Evolutionary conservation across 37 sponge, comb jelly and placozoan species (phyloP).

Genomic region (Oscarella lobularis): DNA sequence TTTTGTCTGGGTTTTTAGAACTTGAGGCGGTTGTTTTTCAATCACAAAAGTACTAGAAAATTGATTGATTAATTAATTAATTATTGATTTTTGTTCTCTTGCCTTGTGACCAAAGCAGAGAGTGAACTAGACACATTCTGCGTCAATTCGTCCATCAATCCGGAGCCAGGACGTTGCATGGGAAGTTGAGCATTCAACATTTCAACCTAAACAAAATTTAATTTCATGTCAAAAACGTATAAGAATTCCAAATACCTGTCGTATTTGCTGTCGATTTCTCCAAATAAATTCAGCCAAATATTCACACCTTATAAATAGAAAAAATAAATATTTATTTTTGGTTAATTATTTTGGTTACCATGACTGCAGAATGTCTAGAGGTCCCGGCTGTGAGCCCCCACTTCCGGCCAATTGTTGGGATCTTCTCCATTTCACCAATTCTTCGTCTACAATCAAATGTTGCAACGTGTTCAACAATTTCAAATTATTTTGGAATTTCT

Average conservation of each 20-base stretch:
- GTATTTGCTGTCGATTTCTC: constrained; percentile 38
- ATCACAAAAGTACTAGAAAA: constrained; percentile 73
- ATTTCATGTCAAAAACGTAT: neutral
- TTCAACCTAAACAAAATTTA: neutral
- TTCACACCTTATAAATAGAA: constrained; percentile 45
- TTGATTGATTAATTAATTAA: neutral
- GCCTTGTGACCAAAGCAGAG: neutral
- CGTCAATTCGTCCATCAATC: neutral
- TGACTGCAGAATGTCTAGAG: neutral
- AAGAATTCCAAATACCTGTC: constrained; percentile 33
- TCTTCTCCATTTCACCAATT: constrained; percentile 2
- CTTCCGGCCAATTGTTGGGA: neutral
- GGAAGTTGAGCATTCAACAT: neutral
- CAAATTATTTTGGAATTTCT: neutral
- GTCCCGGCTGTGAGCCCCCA: constrained; percentile 7
- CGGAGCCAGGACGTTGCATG: neutral
- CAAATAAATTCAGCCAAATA: constrained; percentile 63
- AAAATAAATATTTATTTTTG: no score
- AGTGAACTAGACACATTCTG: neutral
- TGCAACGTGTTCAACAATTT: neutral
- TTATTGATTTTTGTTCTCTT: neutral
- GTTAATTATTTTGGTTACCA: no score
- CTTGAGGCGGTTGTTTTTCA: constrained; percentile 97
- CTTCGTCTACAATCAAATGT: neutral
- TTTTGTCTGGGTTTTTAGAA: constrained; percentile 83